phyloP scores from a whole-genome alignment of 2,113 vertebrate genomes.

The Chloropsis cyanopogon region DNA sequence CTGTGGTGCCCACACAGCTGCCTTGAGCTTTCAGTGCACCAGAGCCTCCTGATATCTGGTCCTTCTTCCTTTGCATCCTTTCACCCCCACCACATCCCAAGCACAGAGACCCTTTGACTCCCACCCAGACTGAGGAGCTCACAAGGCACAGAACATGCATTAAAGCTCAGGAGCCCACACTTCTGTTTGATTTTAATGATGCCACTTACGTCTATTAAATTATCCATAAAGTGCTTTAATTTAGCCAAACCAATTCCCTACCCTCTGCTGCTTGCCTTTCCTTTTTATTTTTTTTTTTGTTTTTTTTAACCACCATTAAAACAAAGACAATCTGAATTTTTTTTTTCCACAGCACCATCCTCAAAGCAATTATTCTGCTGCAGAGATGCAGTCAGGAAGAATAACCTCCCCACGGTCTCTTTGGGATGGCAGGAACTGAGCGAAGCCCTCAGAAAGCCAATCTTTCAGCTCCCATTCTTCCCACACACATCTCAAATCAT shows the following conservation, averaged over 20 bases:
- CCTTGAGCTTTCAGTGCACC: neutral
- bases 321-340: neutral
- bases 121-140: fast-evolving
- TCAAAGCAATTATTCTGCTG: neutral
- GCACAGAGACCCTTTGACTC: neutral
- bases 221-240: neutral
- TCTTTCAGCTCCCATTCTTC: slow-evolving; percentile 58
- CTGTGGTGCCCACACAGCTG: neutral
- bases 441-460: slow-evolving; percentile 18
- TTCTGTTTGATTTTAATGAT: neutral
- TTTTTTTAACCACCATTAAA: neutral
- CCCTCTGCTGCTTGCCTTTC: neutral
- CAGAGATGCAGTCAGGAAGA: slow-evolving; percentile 42
- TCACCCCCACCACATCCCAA: neutral
- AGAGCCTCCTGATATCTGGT: neutral
- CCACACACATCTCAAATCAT: slow-evolving; percentile 53
- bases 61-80: neutral
- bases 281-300: neutral
- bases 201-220: neutral
- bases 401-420: neutral
- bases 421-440: slow-evolving; percentile 52
- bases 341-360: neutral
- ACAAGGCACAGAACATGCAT: neutral
- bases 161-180: neutral
- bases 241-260: neutral